Base-by-base conservation (phyloP, 2,113 vertebrate genomes). In the Dasypus novemcinctus region DNA sequence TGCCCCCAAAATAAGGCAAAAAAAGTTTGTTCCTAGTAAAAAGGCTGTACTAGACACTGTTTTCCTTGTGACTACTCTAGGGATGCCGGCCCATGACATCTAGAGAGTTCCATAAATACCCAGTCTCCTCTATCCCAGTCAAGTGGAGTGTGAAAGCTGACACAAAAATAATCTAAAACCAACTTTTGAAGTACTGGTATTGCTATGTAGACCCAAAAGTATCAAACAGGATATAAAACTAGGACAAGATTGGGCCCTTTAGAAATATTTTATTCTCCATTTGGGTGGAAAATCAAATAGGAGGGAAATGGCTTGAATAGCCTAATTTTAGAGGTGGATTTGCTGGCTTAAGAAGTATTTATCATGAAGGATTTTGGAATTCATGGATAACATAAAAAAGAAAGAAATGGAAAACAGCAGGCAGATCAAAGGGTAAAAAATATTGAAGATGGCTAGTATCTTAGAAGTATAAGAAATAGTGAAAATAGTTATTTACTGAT, bases 91-190 rank as follows among this genome's bases (percentile, higher is more conserved):
- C 18, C 11, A n/a, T 0, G 0, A 21, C 23, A 12, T 21, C 38
- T 3, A 5, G 12, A 3, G n/a, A 59, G 11, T 11, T 57, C 29
- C n/a, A 3, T 7, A 27, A 29, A 38, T 0, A 25, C 1, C 31
- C 10, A 0, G 27, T 10, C 20, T 4, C 2, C 0, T 10, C 4
- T 0, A 17, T 36, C 59, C 5, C 1, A 13, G 1, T 0, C 2
- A 33, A 17, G n/a, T 27, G 2, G 52, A 14, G 18, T 1, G 36
- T 52, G 25, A 4, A n/a, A n/a, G n/a, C 1, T 0, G 1, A 54
- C 43, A 3, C 0, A 2, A 11, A 4, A 33, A 10, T 5, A 12
- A 33, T 2, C 6, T 21, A 5, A n/a, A 33, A 2, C 0, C 0
- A 23, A 3, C 29, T 18, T 1, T 2, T 10, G 63, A 66, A 38